A percentile compares a stretch with the other conserved stretches of the same genome.
phyloP scores from a whole-genome alignment of 2,888 invertebrate species.

The Ramazzottius varieornatus region DNA sequence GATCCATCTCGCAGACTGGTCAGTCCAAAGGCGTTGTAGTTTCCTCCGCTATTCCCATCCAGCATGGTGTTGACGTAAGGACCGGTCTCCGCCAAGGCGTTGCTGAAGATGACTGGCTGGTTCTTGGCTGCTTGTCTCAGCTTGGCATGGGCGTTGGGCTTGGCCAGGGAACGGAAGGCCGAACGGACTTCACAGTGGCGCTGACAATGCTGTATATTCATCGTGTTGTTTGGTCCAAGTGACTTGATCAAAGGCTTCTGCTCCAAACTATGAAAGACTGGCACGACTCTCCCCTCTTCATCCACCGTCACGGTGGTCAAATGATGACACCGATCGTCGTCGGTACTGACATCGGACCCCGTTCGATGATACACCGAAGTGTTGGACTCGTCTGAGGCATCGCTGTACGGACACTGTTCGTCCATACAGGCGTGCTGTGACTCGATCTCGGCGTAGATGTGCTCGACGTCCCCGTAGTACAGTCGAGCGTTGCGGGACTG shows the following conservation, averaged over 20 bases:
- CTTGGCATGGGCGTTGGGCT: not conserved
- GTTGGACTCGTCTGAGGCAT: constrained; percentile 1
- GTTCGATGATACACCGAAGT: not conserved
- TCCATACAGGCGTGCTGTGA: not conserved
- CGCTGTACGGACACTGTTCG: not conserved
- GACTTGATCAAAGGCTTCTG: not conserved
- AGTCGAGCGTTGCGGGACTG: not conserved
- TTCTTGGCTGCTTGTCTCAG: too few species aligned
- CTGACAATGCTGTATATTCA: not conserved
- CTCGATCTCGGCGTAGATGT: not conserved
- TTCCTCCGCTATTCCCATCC: constrained; percentile 3
- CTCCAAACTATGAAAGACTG: not conserved
- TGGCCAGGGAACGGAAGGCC: not conserved
- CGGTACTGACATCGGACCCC: not conserved
- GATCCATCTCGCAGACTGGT: not conserved
- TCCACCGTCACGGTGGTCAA: not conserved
- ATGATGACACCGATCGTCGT: not conserved
- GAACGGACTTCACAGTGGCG: not conserved
- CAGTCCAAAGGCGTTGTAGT: constrained; percentile 2
- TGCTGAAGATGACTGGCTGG: not conserved
- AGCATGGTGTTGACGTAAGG: not conserved
- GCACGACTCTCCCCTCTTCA: not conserved
- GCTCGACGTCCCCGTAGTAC: not conserved
- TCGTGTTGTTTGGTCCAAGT: too few species aligned
- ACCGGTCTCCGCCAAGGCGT: not conserved